Conservation (phyloP, 2,113 vertebrate species). For the Hypanus sabinus region DNA sequence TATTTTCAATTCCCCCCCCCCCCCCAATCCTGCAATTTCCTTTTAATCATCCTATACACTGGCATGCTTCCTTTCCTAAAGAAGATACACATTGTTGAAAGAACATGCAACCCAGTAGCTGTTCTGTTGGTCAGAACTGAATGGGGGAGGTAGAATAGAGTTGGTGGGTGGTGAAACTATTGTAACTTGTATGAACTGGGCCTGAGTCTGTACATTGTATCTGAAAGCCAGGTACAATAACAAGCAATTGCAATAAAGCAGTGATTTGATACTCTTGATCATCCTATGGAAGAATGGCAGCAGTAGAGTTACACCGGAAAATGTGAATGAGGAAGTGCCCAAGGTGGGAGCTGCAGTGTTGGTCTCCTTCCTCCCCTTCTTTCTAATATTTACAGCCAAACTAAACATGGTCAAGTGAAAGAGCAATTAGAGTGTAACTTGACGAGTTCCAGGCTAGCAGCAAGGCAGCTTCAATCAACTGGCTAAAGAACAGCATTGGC, state of each 20-base stretch:
- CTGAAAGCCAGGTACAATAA: neutral
- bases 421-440: neutral
- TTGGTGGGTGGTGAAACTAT: too few species aligned
- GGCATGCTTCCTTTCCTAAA: neutral
- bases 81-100: neutral
- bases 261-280: neutral
- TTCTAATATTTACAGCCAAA: neutral
- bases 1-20: neutral
- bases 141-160: neutral
- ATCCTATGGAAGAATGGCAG: neutral
- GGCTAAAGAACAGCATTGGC: neutral
- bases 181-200: neutral
- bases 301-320: too few species aligned
- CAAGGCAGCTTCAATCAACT: neutral
- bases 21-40: neutral
- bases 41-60: neutral
- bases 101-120: neutral
- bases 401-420: neutral
- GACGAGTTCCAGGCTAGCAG: neutral
- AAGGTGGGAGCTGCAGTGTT: neutral
- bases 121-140: neutral
- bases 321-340: neutral
- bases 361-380: neutral
- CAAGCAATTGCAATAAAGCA: neutral
- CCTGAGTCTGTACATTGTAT: too few species aligned